Evolutionary conservation across 2,888 invertebrate genomes (phyloP), one percentile per base, ranked within the genome.

Genomic region (Abrostola tripartita): DNA sequence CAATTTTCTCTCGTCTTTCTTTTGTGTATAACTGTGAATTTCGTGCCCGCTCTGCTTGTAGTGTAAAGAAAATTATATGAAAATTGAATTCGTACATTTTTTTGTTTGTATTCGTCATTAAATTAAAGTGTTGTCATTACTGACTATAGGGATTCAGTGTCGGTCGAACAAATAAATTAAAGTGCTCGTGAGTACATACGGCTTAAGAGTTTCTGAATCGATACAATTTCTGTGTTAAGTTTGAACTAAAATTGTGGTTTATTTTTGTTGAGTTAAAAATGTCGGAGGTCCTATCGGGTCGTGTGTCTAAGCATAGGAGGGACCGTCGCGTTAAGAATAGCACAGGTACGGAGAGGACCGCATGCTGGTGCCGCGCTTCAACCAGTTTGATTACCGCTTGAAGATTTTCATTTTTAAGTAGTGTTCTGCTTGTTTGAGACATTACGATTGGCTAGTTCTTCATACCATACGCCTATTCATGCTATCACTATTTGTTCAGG

Each of bases 231-330:
- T 81, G 75, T 82, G 73, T 81, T 76, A 78, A 76, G 67, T 81
- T 77, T 67, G 51, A 75, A 65, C 73, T 73, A 63, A 66, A 57
- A 76, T 71, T 71, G 73, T 78, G 81, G 66, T 79, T 77, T 14
- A 74, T 75, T 72, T 53, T 75, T 78, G 66, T 71, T 71, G 62
- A 77, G 62, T 73, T 71, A 68, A 88, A 83, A 84, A 94, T 94
- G 94, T 92, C 93, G 70, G 90, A 90, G 73, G 86, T 92, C 75
- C 85, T 92, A 74, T 85, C 89, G 75, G 92, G 93, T 76, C 91
- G 93, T 65, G 92, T 94, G 71, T 85, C 88, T 76, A 94, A 93
- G 81, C 90, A 85, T 83, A 88, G 87, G 81, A 90, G 88, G 86
- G 86, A 86, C 75, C 89, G 87, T 67, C 90, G 89, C 72, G 84